Percentiles rank a stretch among this genome's conserved stretches.
These are phyloP conservation scores for Trichogramma pretiosum DNA, from an alignment of 1,140 invertebrate genomes.

Conservation along the genomic window DNA sequence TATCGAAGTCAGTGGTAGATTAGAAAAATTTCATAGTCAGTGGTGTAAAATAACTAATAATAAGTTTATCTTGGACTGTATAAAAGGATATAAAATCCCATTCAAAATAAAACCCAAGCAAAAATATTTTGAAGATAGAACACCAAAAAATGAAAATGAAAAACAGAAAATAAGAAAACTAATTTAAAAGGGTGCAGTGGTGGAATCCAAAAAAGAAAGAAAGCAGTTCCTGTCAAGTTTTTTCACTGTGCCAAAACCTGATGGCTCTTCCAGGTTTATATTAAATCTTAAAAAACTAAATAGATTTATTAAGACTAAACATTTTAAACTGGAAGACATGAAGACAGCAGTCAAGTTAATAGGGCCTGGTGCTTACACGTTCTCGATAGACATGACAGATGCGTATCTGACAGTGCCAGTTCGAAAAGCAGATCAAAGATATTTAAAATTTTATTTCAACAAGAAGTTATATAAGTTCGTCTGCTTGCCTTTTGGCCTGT, in stretches of 20 bases:
- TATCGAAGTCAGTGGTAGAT: neutral
- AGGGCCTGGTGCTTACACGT: slow-evolving; percentile 15
- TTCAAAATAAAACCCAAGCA: neutral
- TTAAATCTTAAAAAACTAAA: slow-evolving; percentile 23
- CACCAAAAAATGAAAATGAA: neutral
- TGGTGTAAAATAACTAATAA: slow-evolving; percentile 1
- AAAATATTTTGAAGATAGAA: neutral
- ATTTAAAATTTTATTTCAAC: slow-evolving; percentile 22
- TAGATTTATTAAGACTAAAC: slow-evolving; percentile 20
- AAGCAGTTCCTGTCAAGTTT: slow-evolving; percentile 27
- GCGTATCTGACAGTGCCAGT: slow-evolving; percentile 18
- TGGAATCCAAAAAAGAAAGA: neutral
- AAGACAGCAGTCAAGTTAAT: slow-evolving; percentile 22
- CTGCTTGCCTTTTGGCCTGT: slow-evolving; percentile 24
- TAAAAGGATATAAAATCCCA: neutral
- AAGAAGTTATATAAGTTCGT: slow-evolving; percentile 19
- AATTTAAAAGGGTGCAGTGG: slow-evolving; percentile 4
- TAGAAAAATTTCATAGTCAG: neutral
- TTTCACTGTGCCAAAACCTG: slow-evolving; percentile 24
- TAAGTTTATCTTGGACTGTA: neutral
- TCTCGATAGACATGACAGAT: slow-evolving; percentile 18
- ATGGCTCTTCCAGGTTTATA: slow-evolving; percentile 21
- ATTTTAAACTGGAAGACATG: slow-evolving; percentile 31
- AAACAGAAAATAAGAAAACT: neutral
- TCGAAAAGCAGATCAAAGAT: neutral